phyloP scores from a whole-genome alignment of 2,113 vertebrate species.

The Chaetops frenatus region DNA sequence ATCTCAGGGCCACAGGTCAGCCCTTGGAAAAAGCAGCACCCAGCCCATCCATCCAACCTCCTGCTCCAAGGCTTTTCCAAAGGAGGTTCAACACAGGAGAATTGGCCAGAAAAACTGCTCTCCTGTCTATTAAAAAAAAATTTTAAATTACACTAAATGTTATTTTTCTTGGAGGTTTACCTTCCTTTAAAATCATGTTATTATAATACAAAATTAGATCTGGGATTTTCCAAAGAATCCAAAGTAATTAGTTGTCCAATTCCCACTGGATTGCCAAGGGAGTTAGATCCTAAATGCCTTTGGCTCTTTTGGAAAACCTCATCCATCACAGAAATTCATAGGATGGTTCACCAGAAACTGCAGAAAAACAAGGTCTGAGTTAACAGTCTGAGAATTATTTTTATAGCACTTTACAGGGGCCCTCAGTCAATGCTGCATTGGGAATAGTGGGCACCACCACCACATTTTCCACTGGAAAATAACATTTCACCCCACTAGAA shows the following conservation, averaged over 20 bases:
- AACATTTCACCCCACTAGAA: not conserved
- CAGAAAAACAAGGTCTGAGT: not conserved
- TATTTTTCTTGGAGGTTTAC: not conserved
- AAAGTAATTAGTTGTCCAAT: slow-evolving; percentile 22
- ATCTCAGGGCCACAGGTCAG: not conserved
- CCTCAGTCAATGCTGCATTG: not conserved
- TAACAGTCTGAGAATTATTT: not conserved
- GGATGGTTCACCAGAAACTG: not conserved
- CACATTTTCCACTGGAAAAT: not conserved
- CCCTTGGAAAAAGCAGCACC: not conserved
- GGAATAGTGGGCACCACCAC: not conserved
- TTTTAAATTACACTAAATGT: not conserved
- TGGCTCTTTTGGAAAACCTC: not conserved
- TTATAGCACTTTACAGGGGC: not conserved
- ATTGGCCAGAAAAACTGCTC: not conserved
- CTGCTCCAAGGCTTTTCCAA: not conserved
- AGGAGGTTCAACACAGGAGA: not conserved
- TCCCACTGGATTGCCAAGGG: not conserved
- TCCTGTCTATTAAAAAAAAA: not conserved
- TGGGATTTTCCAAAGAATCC: slow-evolving; percentile 38
- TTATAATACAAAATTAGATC: slow-evolving; percentile 27
- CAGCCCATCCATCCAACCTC: not conserved
- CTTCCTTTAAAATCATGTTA: not conserved
- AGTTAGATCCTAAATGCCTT: slow-evolving; percentile 17
- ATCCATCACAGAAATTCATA: not conserved